A percentile compares a stretch with the other conserved stretches of the same genome.
Evolutionary conservation across 2,888 invertebrate genomes (phyloP).

Genomic region (Sialis lutaria): DNA sequence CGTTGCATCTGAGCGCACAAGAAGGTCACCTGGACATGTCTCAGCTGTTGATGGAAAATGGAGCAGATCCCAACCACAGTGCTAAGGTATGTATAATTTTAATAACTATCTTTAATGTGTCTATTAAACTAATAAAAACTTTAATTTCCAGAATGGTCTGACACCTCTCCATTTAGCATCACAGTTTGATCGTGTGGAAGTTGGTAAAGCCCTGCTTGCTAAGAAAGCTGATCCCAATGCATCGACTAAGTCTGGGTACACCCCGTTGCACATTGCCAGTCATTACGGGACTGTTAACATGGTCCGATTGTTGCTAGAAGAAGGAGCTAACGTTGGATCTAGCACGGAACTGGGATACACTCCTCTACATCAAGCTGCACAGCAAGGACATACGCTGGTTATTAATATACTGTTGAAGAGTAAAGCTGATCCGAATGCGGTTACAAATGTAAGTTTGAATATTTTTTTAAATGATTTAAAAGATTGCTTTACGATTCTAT

Average conservation of each 20-base stretch:
- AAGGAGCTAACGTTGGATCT: slow-evolving; percentile 74
- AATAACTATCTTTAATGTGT: neutral
- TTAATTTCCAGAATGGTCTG: slow-evolving; percentile 52
- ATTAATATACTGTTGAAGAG: slow-evolving; percentile 82
- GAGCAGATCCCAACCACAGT: slow-evolving; percentile 67
- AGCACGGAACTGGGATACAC: slow-evolving; percentile 73
- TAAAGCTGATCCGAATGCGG: slow-evolving; percentile 85
- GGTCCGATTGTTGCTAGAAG: slow-evolving; percentile 75
- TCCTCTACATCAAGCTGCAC: slow-evolving; percentile 94
- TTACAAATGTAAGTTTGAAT: slow-evolving; percentile 64
- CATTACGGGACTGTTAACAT: slow-evolving; percentile 92
- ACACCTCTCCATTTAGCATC: slow-evolving; percentile 92
- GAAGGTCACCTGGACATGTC: slow-evolving; percentile 94
- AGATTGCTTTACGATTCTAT: too few species aligned
- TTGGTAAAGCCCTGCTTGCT: slow-evolving; percentile 63
- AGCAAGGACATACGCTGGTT: slow-evolving; percentile 93
- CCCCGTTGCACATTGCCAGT: slow-evolving; percentile 90
- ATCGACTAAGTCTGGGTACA: slow-evolving; percentile 74
- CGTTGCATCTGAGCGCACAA: slow-evolving; percentile 84
- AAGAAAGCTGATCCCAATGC: slow-evolving; percentile 59
- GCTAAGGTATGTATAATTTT: slow-evolving; percentile 45
- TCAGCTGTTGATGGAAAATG: slow-evolving; percentile 76
- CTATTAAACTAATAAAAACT: neutral
- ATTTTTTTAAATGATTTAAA: neutral
- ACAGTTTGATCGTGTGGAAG: slow-evolving; percentile 79